These are phyloP conservation scores for Pantherophis guttatus DNA, from an alignment of 2,113 vertebrate species.

Conservation along the genomic window DNA sequence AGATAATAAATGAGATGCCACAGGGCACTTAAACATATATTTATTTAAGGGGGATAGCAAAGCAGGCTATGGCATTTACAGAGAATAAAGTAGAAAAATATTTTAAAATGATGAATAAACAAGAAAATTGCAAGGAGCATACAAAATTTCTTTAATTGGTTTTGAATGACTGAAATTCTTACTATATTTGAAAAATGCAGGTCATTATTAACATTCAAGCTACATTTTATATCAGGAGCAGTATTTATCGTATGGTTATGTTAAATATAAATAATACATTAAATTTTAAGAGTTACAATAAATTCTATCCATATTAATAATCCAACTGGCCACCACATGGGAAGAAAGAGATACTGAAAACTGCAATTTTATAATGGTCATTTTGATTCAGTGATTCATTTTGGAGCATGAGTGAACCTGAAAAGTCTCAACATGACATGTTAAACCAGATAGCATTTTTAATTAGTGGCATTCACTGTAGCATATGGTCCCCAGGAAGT, in stretches of 20 bases:
- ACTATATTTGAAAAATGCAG: not conserved
- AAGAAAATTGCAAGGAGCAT: not conserved
- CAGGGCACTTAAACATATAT: not conserved
- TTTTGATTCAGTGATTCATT: not conserved
- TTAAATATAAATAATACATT: not conserved
- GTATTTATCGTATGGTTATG: not conserved
- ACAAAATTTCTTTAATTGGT: not conserved
- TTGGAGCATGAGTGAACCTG: not conserved
- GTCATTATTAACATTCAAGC: not conserved
- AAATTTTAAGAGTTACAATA: not conserved
- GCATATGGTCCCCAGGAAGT: slow-evolving; percentile 8
- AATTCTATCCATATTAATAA: not conserved
- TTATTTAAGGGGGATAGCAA: not conserved
- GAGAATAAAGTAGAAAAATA: not conserved
- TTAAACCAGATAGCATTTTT: not conserved
- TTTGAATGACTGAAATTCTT: not conserved
- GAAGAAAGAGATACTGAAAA: not conserved
- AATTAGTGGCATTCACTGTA: not conserved
- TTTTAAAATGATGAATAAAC: not conserved
- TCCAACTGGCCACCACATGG: not conserved
- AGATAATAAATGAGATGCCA: not conserved
- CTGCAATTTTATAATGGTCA: not conserved
- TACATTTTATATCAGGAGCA: not conserved
- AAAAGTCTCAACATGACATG: not conserved
- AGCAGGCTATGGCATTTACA: not conserved